Evolutionary conservation across 2,797 vertebrate genomes (phyloP).

Genomic region (Chloroceryle inda): DNA sequence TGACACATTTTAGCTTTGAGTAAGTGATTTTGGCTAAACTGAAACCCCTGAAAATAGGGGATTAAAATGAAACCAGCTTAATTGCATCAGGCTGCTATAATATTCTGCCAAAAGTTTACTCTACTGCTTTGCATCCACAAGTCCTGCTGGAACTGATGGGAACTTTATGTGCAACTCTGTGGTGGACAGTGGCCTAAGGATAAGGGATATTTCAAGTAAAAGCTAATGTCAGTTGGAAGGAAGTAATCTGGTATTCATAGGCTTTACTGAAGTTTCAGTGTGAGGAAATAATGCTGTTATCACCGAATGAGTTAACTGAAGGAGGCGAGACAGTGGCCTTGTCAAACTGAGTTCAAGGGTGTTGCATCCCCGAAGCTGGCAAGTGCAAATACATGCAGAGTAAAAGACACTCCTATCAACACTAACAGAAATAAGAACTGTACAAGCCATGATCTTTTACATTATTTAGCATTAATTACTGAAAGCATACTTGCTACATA

Average conservation of each 20-base stretch:
- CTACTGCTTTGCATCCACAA: not conserved
- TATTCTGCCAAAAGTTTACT: not conserved
- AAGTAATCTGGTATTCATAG: not conserved
- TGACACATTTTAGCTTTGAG: slow-evolving; percentile 12
- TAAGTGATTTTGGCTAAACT: slow-evolving; percentile 5
- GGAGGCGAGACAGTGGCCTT: not conserved
- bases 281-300: not conserved
- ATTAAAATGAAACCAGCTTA: slow-evolving; percentile 28
- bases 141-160: not conserved
- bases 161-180: not conserved
- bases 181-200: not conserved
- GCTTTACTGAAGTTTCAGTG: not conserved
- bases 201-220: not conserved
- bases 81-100: not conserved
- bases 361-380: not conserved
- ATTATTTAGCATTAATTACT: not conserved
- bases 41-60: slow-evolving; percentile 47
- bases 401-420: not conserved
- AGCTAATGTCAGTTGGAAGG: not conserved
- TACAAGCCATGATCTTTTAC: not conserved
- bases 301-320: not conserved
- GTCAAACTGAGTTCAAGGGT: not conserved
- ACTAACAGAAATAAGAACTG: not conserved
- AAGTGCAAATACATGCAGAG: not conserved
- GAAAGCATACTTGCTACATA: slow-evolving; percentile 10